Conservation (phyloP, 2,113 vertebrate genomes). For the Daubentonia madagascariensis region DNA sequence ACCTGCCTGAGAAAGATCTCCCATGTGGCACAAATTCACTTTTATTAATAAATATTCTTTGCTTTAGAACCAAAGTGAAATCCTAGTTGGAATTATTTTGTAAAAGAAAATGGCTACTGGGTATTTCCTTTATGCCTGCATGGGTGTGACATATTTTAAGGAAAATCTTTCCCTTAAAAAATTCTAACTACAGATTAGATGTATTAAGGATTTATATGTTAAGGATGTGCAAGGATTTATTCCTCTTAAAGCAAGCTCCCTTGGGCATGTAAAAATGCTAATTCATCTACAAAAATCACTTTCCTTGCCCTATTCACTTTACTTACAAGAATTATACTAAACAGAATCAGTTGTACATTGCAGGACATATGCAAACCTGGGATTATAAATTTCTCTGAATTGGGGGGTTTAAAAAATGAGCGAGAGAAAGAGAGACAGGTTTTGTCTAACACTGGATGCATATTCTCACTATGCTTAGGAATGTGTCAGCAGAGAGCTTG, state of each 20-base stretch:
- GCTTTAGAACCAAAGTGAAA: constrained; percentile 36
- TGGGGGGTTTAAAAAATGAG: background rate
- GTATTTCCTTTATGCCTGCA: background rate
- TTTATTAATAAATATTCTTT: constrained; percentile 19
- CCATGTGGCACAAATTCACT: background rate
- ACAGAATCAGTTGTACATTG: background rate
- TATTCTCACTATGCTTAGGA: background rate
- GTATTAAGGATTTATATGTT: background rate
- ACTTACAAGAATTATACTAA: constrained; percentile 25
- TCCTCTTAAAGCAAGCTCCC: constrained; percentile 1
- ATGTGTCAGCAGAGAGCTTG: background rate
- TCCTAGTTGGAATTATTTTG: constrained; percentile 6
- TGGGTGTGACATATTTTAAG: background rate
- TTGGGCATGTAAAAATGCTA: background rate
- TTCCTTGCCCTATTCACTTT: background rate
- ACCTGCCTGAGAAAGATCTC: background rate
- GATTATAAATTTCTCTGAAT: background rate
- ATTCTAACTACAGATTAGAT: background rate
- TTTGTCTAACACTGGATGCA: background rate
- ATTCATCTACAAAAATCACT: constrained; percentile 32
- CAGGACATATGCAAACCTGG: background rate
- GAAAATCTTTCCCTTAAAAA: constrained; percentile 9
- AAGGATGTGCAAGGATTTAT: background rate
- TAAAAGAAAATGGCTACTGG: background rate
- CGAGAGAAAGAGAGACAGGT: background rate